Conservation (phyloP, 92 coral and sea anemone genomes). For the Actinernus sp. region DNA sequence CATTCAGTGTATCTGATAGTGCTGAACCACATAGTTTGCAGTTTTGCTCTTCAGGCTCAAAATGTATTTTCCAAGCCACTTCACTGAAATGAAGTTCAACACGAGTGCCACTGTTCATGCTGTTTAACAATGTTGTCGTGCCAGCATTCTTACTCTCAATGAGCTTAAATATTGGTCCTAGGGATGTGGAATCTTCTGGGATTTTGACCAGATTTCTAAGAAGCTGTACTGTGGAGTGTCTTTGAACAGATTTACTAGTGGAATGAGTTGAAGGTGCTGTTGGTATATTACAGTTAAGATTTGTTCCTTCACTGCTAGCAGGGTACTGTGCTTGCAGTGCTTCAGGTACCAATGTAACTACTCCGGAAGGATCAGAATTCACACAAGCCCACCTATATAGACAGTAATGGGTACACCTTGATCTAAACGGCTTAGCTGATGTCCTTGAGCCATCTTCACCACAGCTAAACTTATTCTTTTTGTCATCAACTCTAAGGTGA, state of each 20-base stretch:
- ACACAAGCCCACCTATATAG: conserved; percentile 36
- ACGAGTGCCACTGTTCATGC: conserved; percentile 14
- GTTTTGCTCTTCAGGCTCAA: conserved; percentile 32
- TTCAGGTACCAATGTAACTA: conserved; percentile 3
- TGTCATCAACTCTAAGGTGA: conserved; percentile 29
- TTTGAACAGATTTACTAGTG: conserved; percentile 9
- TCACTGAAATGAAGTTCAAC: conserved; percentile 37
- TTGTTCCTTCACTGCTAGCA: not conserved
- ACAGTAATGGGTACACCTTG: conserved; percentile 36
- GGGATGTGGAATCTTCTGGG: conserved; percentile 38
- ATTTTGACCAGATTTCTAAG: conserved; percentile 25
- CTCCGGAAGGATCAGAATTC: conserved; percentile 2
- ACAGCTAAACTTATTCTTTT: conserved; percentile 38
- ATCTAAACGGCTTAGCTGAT: conserved; percentile 32
- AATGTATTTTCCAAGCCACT: conserved; percentile 38
- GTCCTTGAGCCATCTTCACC: conserved; percentile 47
- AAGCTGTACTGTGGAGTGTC: conserved; percentile 23
- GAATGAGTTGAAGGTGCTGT: not conserved
- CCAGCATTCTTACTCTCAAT: conserved; percentile 45
- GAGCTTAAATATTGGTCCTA: conserved; percentile 37
- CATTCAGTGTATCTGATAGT: conserved; percentile 31
- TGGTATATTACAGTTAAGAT: not conserved
- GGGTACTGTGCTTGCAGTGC: not conserved
- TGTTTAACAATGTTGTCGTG: conserved; percentile 29
- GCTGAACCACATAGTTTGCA: conserved; percentile 23